These are phyloP conservation scores for Hippasteria phrygiana DNA, from an alignment of 53 echinoderm and acorn worm genomes.

Conservation along the genomic window DNA sequence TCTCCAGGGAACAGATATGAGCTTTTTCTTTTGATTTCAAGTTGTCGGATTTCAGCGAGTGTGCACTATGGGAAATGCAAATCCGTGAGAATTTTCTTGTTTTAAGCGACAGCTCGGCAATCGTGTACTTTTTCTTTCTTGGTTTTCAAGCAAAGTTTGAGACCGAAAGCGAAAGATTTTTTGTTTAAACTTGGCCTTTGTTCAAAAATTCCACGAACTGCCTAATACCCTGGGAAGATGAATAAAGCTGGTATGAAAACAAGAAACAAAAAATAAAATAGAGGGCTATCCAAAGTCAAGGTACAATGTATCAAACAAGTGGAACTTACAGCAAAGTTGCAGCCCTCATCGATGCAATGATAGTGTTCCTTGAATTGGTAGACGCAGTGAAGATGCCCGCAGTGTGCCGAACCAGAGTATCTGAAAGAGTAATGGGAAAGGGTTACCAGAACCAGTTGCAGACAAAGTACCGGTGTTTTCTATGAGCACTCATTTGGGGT, in stretches of 20 bases:
- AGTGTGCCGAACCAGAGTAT: conserved; percentile 86
- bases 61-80: not conserved
- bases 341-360: conserved; percentile 94
- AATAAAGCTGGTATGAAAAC: not conserved
- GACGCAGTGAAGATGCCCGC: conserved; percentile 81
- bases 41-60: conserved; percentile 17
- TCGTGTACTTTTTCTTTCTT: not conserved
- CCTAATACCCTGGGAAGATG: not conserved
- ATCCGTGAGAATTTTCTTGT: conserved; percentile 15
- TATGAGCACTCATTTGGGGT: no score
- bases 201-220: not conserved
- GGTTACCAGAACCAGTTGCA: no score
- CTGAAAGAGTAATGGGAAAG: conserved; percentile 10
- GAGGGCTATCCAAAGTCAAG: not conserved
- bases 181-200: not conserved
- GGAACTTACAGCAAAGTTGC: conserved; percentile 97
- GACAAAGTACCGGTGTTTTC: no score
- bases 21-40: conserved; percentile 52
- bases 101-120: not conserved
- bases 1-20: not conserved
- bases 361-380: conserved; percentile 99
- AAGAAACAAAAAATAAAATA: not conserved
- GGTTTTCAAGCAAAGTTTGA: not conserved
- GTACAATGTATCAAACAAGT: not conserved
- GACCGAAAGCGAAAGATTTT: conserved; percentile 33